phyloP scores from a whole-genome alignment of 37 sponge, comb jelly and placozoan genomes.

The Haliclona indistincta region DNA sequence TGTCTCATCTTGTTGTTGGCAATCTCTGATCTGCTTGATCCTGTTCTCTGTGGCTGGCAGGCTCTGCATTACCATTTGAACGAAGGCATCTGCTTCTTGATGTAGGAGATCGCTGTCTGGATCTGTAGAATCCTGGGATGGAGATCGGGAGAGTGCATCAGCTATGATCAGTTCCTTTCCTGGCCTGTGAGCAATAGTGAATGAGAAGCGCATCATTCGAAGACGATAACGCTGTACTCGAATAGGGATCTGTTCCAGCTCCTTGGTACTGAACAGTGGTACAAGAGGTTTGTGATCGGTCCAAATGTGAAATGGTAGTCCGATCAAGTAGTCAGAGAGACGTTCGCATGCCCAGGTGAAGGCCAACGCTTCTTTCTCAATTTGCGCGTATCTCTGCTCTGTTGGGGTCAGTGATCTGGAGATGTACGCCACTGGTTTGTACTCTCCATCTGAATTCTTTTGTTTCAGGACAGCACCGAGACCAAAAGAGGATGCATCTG shows the following conservation, averaged over 20 bases:
- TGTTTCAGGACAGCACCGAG: neutral
- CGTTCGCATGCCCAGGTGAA: constrained; percentile 34
- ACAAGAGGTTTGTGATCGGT: constrained; percentile 66
- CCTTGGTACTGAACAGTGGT: constrained; percentile 45
- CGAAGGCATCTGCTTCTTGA: constrained; percentile 18
- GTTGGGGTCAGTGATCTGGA: constrained; percentile 41
- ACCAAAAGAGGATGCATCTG: neutral
- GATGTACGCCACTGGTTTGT: constrained; percentile 34
- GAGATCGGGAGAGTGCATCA: constrained; percentile 38
- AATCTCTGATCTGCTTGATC: constrained; percentile 1
- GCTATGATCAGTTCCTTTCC: constrained; percentile 28
- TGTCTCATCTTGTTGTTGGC: constrained; percentile 10
- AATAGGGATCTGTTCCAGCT: constrained; percentile 33
- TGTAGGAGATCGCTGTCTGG: neutral
- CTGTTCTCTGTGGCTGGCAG: constrained; percentile 20
- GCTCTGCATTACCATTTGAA: constrained; percentile 3
- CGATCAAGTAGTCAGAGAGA: constrained; percentile 22
- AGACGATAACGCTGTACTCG: constrained; percentile 38
- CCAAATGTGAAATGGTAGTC: constrained; percentile 18
- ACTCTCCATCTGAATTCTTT: constrained; percentile 6
- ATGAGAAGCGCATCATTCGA: constrained; percentile 24
- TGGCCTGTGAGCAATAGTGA: constrained; percentile 20
- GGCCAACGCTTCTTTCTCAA: constrained; percentile 49
- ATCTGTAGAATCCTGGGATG: neutral
- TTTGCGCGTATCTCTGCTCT: constrained; percentile 37